Evolutionary conservation across 2,797 vertebrate species (phyloP).

Genomic region (Tarsius wallacei): DNA sequence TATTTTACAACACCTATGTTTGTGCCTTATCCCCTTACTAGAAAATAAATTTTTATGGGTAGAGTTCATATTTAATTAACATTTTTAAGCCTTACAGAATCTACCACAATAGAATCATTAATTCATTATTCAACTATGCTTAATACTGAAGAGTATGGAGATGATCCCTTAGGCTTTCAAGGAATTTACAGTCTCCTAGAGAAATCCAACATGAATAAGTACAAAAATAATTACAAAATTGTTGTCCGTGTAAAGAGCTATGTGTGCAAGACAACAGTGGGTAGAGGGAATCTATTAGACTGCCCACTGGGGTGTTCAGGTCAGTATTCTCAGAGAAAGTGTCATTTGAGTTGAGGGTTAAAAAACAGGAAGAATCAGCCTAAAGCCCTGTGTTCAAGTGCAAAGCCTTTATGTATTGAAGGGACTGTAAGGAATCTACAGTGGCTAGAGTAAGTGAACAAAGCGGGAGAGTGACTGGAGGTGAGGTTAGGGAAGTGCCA

Average conservation of each 20-base stretch:
- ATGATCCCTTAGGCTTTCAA: not conserved
- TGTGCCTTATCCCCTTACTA: not conserved
- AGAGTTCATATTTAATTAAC: constrained; percentile 17
- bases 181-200: constrained; percentile 29
- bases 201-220: constrained; percentile 43
- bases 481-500: not conserved
- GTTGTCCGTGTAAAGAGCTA: not conserved
- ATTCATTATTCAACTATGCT: constrained; percentile 41
- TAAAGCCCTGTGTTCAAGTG: not conserved
- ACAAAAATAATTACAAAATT: constrained; percentile 40
- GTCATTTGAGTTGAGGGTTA: constrained; percentile 26
- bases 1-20: constrained; percentile 10
- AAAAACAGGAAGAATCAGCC: not conserved
- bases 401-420: not conserved
- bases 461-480: not conserved
- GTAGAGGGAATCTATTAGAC: not conserved
- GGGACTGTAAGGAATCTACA: constrained; percentile 10
- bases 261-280: not conserved
- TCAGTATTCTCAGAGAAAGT: constrained; percentile 31
- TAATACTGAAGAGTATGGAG: constrained; percentile 22
- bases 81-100: constrained; percentile 28
- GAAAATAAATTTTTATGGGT: constrained; percentile 34
- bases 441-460: not conserved
- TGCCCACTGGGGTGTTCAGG: not conserved
- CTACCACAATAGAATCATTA: constrained; percentile 26